Percentiles rank a stretch among this genome's conserved stretches.
These are phyloP conservation scores for Calameuta filiformis DNA, from an alignment of 2,888 invertebrate genomes.

Conservation along the genomic window DNA sequence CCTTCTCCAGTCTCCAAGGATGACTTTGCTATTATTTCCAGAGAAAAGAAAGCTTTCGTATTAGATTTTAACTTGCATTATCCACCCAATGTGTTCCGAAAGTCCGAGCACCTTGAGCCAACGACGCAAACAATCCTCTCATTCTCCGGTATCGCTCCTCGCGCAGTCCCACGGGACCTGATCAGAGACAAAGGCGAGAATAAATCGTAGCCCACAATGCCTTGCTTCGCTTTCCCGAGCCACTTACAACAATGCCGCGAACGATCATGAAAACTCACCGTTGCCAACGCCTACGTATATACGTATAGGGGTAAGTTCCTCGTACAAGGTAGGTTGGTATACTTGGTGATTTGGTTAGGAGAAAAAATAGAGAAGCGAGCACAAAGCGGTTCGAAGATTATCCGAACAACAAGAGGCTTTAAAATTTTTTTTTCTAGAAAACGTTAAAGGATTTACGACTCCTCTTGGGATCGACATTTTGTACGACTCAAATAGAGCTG, in stretches of 20 bases:
- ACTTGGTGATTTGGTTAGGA: not conserved
- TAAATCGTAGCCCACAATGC: conserved; percentile 40
- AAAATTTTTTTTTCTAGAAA: not conserved
- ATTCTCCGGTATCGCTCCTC: conserved; percentile 37
- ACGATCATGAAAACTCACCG: conserved; percentile 25
- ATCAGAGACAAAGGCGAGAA: conserved; percentile 46
- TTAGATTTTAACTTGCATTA: conserved; percentile 4
- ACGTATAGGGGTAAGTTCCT: not conserved
- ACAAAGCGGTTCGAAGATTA: not conserved
- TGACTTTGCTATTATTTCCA: not conserved
- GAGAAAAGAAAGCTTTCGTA: not conserved
- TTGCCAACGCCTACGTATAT: not conserved
- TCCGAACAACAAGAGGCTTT: not conserved
- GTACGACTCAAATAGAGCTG: not conserved
- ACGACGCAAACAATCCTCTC: conserved; percentile 41
- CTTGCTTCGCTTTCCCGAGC: conserved; percentile 25
- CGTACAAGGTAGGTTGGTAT: not conserved
- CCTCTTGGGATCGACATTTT: not conserved
- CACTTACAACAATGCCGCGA: conserved; percentile 31
- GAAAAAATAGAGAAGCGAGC: not conserved
- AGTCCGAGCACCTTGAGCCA: conserved; percentile 36
- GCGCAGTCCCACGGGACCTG: conserved; percentile 38
- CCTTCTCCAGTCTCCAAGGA: not conserved
- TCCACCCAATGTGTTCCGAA: conserved; percentile 20
- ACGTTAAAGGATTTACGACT: not conserved